Base-by-base conservation (phyloP, 2,888 invertebrate genomes). In the Nasonovia ribisnigri region DNA sequence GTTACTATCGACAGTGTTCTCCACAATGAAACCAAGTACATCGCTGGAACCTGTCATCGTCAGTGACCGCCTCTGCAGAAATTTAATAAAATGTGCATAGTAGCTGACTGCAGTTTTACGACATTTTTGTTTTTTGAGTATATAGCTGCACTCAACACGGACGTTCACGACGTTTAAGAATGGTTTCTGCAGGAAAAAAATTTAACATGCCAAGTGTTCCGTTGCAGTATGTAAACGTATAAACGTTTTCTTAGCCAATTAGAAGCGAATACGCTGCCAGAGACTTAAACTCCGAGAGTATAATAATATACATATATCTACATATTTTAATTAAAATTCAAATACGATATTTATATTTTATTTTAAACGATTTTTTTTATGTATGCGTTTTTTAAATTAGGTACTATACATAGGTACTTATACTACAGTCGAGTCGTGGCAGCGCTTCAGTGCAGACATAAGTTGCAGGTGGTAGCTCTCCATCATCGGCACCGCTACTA, bases 231-330 rank as follows among this genome's bases (percentile, higher is more conserved):
- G 29, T 86, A 57, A 57, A 57, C 57, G 24, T 42, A 13, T 89
- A 77, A 77, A 36, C 8, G 11, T 43, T 36, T 54, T 54, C 11
- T 13, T 54, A 26, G 60, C 46, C 90, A 90, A 67, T 90, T 90
- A 90, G 24, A n/a, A 11, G 36, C 2, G 29, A 86, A 86, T n/a
- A n/a, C 5, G 29, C 13, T 43, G 29, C 26, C 16, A 46, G 46
- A 57, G 60, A 43, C 60, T 89, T 89, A 89, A 89, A 89, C 43
- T 89, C 60, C 43, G 60, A 3, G 46, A 60, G 29, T 43, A 13
- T 29, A 51, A 1, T 1, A 1, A 54, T 57, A 57, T 57, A 42
- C 16, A 36, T 29, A 57, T 89, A 43, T 51, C 36, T 88, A 54
- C 36, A 54, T 88, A 43, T 60, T 57, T n/a, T 43, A 26, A 54